These are phyloP conservation scores for Scolopax mira DNA, from an alignment of 2,113 vertebrate genomes.

Conservation along the genomic window DNA sequence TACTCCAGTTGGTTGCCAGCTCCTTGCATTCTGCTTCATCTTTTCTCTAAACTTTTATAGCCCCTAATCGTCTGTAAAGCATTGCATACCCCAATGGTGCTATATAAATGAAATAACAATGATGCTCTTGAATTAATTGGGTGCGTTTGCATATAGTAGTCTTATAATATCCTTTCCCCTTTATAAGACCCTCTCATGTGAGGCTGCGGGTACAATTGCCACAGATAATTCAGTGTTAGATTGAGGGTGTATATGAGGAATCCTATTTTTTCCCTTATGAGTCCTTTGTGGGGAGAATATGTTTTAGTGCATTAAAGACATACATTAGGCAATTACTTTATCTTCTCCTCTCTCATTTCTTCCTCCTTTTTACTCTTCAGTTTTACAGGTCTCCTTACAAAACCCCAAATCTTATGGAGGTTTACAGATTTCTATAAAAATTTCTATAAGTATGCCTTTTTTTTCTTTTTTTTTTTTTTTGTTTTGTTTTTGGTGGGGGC, in stretches of 20 bases:
- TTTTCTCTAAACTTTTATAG: constrained; percentile 61
- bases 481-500: not conserved
- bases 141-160: constrained; percentile 26
- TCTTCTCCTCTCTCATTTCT: not conserved
- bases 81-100: constrained; percentile 39
- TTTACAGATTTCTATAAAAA: not conserved
- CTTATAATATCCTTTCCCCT: constrained; percentile 3
- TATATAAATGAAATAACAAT: constrained; percentile 56
- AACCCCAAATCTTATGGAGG: not conserved
- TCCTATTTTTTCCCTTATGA: constrained; percentile 16
- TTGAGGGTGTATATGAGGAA: not conserved
- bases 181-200: not conserved
- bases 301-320: constrained; percentile 66
- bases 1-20: constrained; percentile 25
- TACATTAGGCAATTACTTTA: constrained; percentile 57
- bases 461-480: not conserved
- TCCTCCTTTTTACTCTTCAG: not conserved
- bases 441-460: not conserved
- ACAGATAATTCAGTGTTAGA: constrained; percentile 32
- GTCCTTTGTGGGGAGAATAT: constrained; percentile 40
- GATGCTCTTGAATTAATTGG: constrained; percentile 62
- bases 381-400: constrained; percentile 22
- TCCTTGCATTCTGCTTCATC: constrained; percentile 31
- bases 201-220: constrained; percentile 19
- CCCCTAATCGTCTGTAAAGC: constrained; percentile 58